A percentile compares a stretch with the other conserved stretches of the same genome.
These are phyloP conservation scores for Athalia rosae DNA, from an alignment of 2,888 invertebrate species.

Conservation along the genomic window DNA sequence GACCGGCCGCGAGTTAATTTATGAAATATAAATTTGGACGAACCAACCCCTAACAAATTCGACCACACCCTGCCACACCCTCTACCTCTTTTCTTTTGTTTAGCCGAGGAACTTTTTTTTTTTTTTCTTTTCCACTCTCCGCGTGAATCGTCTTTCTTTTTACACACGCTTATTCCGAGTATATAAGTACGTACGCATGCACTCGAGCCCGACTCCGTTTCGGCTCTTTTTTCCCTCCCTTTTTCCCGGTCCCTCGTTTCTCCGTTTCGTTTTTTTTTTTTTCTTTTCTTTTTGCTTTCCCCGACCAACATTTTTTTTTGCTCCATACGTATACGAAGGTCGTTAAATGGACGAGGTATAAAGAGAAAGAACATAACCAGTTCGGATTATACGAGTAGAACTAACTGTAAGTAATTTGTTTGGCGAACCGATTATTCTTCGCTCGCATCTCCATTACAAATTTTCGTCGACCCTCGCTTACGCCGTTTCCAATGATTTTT, in stretches of 20 bases:
- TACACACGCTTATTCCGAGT: not conserved
- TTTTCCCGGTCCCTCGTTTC: slow-evolving; percentile 5
- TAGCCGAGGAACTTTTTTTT: slow-evolving; percentile 45
- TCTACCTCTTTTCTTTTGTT: slow-evolving; percentile 52
- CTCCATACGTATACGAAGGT: slow-evolving; percentile 33
- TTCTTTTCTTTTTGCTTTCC: slow-evolving; percentile 26
- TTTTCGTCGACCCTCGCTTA: slow-evolving; percentile 51
- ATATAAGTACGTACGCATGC: too few relatives aligned
- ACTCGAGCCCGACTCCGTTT: slow-evolving; percentile 5
- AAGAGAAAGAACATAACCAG: slow-evolving; percentile 45
- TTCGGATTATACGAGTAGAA: slow-evolving; percentile 4
- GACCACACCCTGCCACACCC: slow-evolving; percentile 69
- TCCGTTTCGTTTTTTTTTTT: not conserved
- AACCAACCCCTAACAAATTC: slow-evolving; percentile 68
- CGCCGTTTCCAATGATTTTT: slow-evolving; percentile 27
- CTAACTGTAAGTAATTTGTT: slow-evolving; percentile 66
- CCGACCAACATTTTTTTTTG: slow-evolving; percentile 15
- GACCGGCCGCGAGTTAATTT: slow-evolving; percentile 58
- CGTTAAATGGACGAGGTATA: slow-evolving; percentile 26
- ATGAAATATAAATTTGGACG: slow-evolving; percentile 66
- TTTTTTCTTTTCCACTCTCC: slow-evolving; percentile 39
- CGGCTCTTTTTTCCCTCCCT: not conserved
- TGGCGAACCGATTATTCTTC: slow-evolving; percentile 60
- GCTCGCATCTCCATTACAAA: slow-evolving; percentile 44
- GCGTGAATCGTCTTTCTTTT: slow-evolving; percentile 18